Base-by-base conservation (phyloP, 2,113 vertebrate species). In the Connochaetes taurinus region DNA sequence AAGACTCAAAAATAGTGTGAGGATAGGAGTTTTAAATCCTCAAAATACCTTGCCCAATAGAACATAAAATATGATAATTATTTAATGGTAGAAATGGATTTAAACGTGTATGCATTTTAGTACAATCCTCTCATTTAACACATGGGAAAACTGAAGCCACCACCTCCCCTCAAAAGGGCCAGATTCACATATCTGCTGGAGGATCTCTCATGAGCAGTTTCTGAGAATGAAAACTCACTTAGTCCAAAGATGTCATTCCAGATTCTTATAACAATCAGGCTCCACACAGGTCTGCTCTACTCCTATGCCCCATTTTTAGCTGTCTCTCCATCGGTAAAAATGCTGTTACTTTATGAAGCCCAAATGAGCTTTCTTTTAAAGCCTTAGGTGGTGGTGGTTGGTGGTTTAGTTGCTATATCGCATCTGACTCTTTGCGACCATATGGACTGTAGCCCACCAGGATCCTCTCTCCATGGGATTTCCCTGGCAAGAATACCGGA, bases 391-490 rank as follows among this genome's bases (percentile, higher is more conserved):
- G n/a, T 74, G 67, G n/a, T 74, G 10, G n/a, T 40, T 74, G 67
- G 67, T 74, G 67, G n/a, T 74, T 74, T 40, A 40, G 19, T 40
- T 40, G 67, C n/a, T 71, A 40, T 10, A 40, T 23, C 0, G 2
- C 10, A 21, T 71, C 19, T 0, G 0, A 71, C 19, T 23, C 10
- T 71, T 71, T 71, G n/a, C 2, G 5, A 23, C 19, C n/a, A 23
- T 23, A 40, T 12, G 19, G n/a, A 23, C 17, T 71, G 19, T 40
- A 40, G 67, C 67, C 67, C n/a, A 23, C 10, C 5, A 71, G 67
- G n/a, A 10, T 23, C 5, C n/a, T 40, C n/a, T 71, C n/a, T 71
- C n/a, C n/a, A 40, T 40, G n/a, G 67, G n/a, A 71, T 40, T 71
- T 71, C 19, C 10, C 67, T 71, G 67, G n/a, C 5, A 23, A 71